These are phyloP conservation scores for Drosophila arizonae DNA, from an alignment of 1,140 invertebrate species.

Conservation along the genomic window DNA sequence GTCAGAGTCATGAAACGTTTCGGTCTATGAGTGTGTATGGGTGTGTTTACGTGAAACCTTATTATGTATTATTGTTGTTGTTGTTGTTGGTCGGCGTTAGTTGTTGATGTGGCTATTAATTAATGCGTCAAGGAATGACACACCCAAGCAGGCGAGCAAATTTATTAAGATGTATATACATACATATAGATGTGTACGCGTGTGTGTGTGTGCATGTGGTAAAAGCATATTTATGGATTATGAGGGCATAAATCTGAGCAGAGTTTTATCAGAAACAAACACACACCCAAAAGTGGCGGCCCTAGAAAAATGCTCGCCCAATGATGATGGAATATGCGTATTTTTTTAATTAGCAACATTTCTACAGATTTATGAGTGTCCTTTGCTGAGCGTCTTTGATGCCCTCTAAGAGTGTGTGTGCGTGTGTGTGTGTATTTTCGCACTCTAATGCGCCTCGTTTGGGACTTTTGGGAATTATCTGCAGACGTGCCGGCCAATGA, in stretches of 20 bases:
- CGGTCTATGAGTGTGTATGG: conserved; percentile 16
- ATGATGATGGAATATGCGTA: conserved; percentile 82
- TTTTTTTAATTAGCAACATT: conserved; percentile 79
- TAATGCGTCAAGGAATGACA: conserved; percentile 78
- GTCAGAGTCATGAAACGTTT: conserved; percentile 49
- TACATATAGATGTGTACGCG: no score
- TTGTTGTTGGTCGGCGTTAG: conserved; percentile 47
- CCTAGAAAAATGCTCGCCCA: conserved; percentile 43
- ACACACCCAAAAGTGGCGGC: conserved; percentile 10
- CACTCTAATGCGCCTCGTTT: conserved; percentile 65
- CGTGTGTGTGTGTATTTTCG: conserved; percentile 52
- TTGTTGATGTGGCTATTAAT: conserved; percentile 81
- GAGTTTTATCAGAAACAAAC: conserved; percentile 58
- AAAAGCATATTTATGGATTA: conserved; percentile 82
- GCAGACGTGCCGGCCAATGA: conserved; percentile 74
- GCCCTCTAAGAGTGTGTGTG: conserved; percentile 18
- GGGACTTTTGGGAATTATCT: conserved; percentile 76
- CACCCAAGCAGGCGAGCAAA: conserved; percentile 59
- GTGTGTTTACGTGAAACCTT: conserved; percentile 24
- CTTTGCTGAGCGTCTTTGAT: conserved; percentile 38
- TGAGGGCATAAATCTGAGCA: conserved; percentile 77
- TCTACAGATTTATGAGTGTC: conserved; percentile 75
- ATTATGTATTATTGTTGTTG: conserved; percentile 51
- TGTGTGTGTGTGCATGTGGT: conserved; percentile 39
- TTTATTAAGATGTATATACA: conserved; percentile 71